These are phyloP conservation scores for Epiblema foenella DNA, from an alignment of 2,888 invertebrate genomes.

Conservation along the genomic window DNA sequence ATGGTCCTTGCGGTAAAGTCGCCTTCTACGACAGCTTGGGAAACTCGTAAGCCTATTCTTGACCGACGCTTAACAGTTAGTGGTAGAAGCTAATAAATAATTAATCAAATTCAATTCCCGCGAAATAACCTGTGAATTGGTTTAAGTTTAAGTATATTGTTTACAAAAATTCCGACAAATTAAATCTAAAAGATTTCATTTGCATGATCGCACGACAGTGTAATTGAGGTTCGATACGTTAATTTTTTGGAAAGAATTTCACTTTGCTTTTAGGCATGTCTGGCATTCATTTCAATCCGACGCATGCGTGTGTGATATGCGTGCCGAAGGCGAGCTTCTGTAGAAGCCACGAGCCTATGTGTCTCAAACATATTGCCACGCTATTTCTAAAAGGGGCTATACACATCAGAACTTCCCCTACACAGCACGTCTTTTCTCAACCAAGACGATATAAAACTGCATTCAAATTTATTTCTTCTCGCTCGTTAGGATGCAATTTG, in stretches of 20 bases:
- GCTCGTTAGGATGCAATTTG: slow-evolving; percentile 29
- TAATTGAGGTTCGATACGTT: slow-evolving; percentile 21
- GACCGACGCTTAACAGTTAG: background rate
- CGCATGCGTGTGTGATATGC: slow-evolving; percentile 67
- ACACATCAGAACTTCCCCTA: background rate
- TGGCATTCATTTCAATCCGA: slow-evolving; percentile 57
- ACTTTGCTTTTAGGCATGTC: slow-evolving; percentile 66
- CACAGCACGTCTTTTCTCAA: slow-evolving; percentile 6
- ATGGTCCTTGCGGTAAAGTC: too few species aligned
- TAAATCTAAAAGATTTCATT: slow-evolving; percentile 11
- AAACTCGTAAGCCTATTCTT: too few species aligned
- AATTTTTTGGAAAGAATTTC: slow-evolving; percentile 52
- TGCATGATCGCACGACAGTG: slow-evolving; percentile 19
- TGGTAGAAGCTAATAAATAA: background rate
- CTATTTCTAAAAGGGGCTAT: background rate
- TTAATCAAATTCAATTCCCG: background rate
- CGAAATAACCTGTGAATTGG: background rate
- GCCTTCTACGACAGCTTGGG: too few species aligned
- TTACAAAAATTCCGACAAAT: background rate
- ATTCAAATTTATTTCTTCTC: slow-evolving; percentile 10
- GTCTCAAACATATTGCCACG: background rate
- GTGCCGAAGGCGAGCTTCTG: slow-evolving; percentile 65
- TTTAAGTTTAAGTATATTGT: background rate
- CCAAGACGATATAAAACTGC: background rate
- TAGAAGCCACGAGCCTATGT: slow-evolving; percentile 67